Evolutionary conservation across 2,888 invertebrate genomes (phyloP).

Genomic region (Myathropa florea): DNA sequence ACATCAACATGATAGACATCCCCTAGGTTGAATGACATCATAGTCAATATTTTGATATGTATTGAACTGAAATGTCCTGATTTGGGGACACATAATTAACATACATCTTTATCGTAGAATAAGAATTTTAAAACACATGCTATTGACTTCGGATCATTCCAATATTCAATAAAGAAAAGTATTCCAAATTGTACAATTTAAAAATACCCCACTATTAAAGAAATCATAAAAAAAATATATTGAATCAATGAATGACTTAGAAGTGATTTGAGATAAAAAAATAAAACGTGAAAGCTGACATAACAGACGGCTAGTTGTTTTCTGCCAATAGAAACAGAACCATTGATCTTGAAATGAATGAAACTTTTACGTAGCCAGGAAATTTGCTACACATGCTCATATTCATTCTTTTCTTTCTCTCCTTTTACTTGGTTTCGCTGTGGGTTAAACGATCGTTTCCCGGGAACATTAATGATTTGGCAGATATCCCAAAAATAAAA

Average conservation of each 20-base stretch:
- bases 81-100: too few relatives aligned
- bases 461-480: conserved; percentile 65
- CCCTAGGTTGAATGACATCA: too few relatives aligned
- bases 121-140: too few relatives aligned
- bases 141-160: too few relatives aligned
- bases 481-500: conserved; percentile 66
- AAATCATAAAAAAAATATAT: background rate
- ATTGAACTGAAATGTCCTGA: too few relatives aligned
- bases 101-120: too few relatives aligned
- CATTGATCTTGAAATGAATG: conserved; percentile 73
- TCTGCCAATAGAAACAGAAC: conserved; percentile 45
- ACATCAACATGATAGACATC: too few relatives aligned
- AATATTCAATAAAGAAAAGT: background rate
- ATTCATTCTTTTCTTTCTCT: conserved; percentile 4
- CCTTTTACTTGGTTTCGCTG: conserved; percentile 10
- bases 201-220: background rate
- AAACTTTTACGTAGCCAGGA: conserved; percentile 66
- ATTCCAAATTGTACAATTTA: background rate
- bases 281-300: conserved; percentile 34
- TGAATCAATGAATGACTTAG: background rate
- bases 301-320: conserved; percentile 34
- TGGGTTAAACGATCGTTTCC: conserved; percentile 54
- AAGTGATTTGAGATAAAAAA: conserved; percentile 8
- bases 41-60: too few relatives aligned
- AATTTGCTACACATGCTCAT: conserved; percentile 5